These are phyloP conservation scores for Eriosoma lanigerum DNA, from an alignment of 1,140 invertebrate species.

Conservation along the genomic window DNA sequence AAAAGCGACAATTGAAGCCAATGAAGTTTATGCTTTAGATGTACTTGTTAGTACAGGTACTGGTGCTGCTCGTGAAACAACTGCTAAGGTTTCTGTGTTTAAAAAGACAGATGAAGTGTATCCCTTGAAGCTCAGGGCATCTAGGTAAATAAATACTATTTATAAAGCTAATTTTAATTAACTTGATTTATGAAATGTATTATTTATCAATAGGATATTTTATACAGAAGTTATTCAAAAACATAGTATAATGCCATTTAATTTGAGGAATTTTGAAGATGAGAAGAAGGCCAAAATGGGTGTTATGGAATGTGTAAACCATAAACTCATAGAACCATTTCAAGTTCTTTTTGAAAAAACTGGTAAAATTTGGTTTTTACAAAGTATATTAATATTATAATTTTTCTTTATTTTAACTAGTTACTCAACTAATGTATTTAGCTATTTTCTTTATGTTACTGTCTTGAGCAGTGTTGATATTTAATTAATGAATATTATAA, in stretches of 20 bases:
- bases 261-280: slow-evolving; percentile 88
- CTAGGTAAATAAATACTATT: slow-evolving; percentile 59
- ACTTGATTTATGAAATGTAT: background rate
- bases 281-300: slow-evolving; percentile 97
- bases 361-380: slow-evolving; percentile 53
- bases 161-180: background rate
- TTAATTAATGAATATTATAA: too few relatives aligned
- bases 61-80: slow-evolving; percentile 82
- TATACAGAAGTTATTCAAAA: slow-evolving; percentile 91
- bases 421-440: too few relatives aligned
- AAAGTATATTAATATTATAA: too few relatives aligned
- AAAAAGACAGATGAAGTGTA: slow-evolving; percentile 98
- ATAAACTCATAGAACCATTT: slow-evolving; percentile 97
- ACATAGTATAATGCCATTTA: slow-evolving; percentile 92
- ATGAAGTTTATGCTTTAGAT: slow-evolving; percentile 99
- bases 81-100: slow-evolving; percentile 94
- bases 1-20: slow-evolving; percentile 91
- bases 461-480: too few relatives aligned
- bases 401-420: too few relatives aligned
- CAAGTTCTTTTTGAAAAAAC: slow-evolving; percentile 67
- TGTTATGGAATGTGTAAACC: slow-evolving; percentile 95
- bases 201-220: slow-evolving; percentile 63
- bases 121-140: slow-evolving; percentile 94
- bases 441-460: too few relatives aligned
- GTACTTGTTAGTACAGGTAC: slow-evolving; percentile 93